Percentiles rank a stretch among this genome's conserved stretches.
phyloP scores from a whole-genome alignment of 2,888 invertebrate genomes.

The Apamea epomidion region DNA sequence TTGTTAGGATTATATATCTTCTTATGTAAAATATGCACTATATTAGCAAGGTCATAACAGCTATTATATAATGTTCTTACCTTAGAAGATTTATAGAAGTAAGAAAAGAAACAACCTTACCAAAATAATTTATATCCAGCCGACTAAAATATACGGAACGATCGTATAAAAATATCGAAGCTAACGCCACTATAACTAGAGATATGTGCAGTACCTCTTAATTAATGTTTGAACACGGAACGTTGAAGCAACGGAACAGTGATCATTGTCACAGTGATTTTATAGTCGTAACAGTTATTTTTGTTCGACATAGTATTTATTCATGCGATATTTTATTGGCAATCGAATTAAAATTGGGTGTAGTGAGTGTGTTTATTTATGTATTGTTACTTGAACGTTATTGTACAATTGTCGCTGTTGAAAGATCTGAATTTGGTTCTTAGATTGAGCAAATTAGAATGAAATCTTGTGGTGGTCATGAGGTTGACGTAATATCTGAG shows the following conservation, averaged over 20 bases:
- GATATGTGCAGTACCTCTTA: conserved; percentile 56
- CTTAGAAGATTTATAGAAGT: background rate
- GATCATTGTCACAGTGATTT: conserved; percentile 53
- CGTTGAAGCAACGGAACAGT: conserved; percentile 25
- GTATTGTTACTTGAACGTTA: background rate
- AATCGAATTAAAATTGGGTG: conserved; percentile 32
- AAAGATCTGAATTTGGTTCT: background rate
- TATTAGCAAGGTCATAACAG: background rate
- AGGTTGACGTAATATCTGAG: background rate
- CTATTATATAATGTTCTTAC: background rate
- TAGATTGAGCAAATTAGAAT: background rate
- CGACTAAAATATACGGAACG: conserved; percentile 11
- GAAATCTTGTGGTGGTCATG: background rate
- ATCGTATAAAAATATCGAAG: background rate
- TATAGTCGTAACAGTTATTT: conserved; percentile 52
- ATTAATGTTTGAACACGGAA: conserved; percentile 64
- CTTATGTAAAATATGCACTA: too few relatives aligned
- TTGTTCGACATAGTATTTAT: conserved; percentile 32
- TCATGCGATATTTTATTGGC: conserved; percentile 40
- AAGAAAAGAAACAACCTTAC: background rate
- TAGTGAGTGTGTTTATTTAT: background rate
- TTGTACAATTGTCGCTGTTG: background rate
- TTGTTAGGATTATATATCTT: too few relatives aligned
- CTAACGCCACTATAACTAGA: conserved; percentile 4
- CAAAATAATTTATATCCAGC: background rate